Evolutionary conservation across 2,888 invertebrate species (phyloP), one percentile per base, ranked within the genome.

Genomic region (Alloplasta piceator): DNA sequence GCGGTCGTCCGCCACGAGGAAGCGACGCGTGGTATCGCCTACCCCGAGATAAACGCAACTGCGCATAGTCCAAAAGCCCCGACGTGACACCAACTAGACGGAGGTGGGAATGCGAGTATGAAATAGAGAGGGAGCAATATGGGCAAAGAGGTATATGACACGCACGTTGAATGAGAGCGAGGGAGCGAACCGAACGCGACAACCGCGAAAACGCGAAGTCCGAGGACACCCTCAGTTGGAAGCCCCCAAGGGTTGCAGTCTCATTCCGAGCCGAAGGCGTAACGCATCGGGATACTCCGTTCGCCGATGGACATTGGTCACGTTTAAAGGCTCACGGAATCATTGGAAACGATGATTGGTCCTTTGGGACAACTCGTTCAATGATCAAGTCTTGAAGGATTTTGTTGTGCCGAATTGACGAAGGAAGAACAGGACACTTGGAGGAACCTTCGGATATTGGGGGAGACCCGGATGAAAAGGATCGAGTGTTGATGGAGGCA

Each of bases 1-100:
- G 66, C 61, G 81, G 74, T 67, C 78, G 81, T 75, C 81, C 78
- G 58, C 78, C 81, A 82, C 81, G 81, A 82, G 81, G 81, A 82
- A 78, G 74, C 81, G 81, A 78, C 70, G 81, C 81, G 74, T 78
- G 81, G 71, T 71, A 36, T 52, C 78, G 74, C 48, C 78, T 75
- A 41, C 74, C 81, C 26, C 78, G 81, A 14, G 78, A 75, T 43
- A 78, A 67, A 10, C 78, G 78, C 81, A 67, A 39, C 74, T 82
- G 81, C 81, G 81, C 81, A 82, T 78, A 82, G 75, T 72, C 74
- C 56, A 38, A 41, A 48, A 72, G 46, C 64, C 63, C 56, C 72
- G 12, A 16, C 39, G 72, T 60, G 73, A 52, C 46, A 36, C 67
- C 46, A 64, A 50, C 58, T 73, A 3, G 3, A 26, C 26, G 26